These are phyloP conservation scores for Oopsacas minuta DNA, from an alignment of 37 sponge, comb jelly and placozoan species.

Conservation along the genomic window DNA sequence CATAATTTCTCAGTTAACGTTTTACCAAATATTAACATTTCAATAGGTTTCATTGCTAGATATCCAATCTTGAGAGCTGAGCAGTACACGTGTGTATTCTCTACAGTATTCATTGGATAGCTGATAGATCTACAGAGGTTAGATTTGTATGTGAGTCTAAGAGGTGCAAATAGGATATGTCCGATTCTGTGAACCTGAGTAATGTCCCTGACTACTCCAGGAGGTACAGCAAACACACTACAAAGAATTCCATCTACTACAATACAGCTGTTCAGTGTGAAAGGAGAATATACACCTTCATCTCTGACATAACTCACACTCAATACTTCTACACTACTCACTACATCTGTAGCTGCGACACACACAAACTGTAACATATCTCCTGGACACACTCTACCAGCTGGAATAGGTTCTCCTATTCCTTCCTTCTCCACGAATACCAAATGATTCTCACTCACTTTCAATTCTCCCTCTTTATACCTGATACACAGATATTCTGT, in stretches of 20 bases:
- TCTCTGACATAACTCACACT: not conserved
- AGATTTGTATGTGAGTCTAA: not conserved
- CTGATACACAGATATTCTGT: not conserved
- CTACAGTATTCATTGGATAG: not conserved
- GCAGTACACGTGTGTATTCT: not conserved
- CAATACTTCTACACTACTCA: not conserved
- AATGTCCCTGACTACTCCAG: not conserved
- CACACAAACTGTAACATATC: not conserved
- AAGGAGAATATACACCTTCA: not conserved
- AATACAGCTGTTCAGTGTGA: conserved; percentile 1
- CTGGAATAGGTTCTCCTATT: not conserved
- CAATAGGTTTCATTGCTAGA: not conserved
- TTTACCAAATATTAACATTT: not conserved
- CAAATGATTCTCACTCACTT: conserved; percentile 8
- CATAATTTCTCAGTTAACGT: not conserved
- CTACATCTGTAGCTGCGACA: not conserved
- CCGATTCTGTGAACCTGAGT: not conserved
- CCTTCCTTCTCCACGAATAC: not conserved
- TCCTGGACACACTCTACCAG: not conserved
- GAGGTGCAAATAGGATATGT: not conserved
- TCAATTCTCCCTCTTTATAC: not conserved
- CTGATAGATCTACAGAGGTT: not conserved
- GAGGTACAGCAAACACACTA: conserved; percentile 13
- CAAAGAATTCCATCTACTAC: not conserved
- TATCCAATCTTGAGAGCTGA: not conserved